These are phyloP conservation scores for Ceratosolen fusciceps DNA, from an alignment of 1,140 invertebrate species.

Conservation along the genomic window DNA sequence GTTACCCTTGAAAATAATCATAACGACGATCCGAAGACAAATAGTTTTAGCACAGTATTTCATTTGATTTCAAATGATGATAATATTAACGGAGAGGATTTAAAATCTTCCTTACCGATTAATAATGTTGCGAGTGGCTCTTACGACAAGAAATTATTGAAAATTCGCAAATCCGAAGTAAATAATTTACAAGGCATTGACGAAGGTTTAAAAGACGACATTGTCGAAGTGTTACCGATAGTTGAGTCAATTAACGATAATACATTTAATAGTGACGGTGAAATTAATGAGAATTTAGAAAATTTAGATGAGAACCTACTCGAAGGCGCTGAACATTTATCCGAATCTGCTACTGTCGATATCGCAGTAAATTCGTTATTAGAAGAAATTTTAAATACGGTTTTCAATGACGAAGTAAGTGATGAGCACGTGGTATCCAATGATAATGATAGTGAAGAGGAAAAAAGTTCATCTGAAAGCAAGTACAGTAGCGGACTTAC, in stretches of 20 bases:
- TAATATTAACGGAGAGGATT: not conserved
- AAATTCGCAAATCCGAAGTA: not conserved
- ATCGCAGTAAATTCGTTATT: not conserved
- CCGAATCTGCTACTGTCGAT: not conserved
- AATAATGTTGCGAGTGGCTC: not conserved
- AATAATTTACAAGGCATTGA: not conserved
- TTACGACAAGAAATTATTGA: no score
- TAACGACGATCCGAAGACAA: not conserved
- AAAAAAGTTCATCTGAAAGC: no score
- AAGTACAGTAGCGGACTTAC: no score
- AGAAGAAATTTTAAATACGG: not conserved
- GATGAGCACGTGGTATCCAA: not conserved
- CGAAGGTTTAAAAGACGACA: no score
- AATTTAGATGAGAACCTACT: not conserved
- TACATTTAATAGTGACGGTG: not conserved
- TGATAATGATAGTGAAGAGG: not conserved
- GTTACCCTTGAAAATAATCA: not conserved
- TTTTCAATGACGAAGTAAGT: not conserved
- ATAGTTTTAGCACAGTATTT: no score
- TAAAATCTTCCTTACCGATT: not conserved
- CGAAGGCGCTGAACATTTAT: not conserved
- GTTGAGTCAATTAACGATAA: not conserved
- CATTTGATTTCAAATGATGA: not conserved
- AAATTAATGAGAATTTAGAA: not conserved
- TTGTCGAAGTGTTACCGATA: no score